Percentiles rank a stretch among this genome's conserved stretches.
These are phyloP conservation scores for Oreohelix idahoensis DNA, from an alignment of 1,140 invertebrate species.

Conservation along the genomic window DNA sequence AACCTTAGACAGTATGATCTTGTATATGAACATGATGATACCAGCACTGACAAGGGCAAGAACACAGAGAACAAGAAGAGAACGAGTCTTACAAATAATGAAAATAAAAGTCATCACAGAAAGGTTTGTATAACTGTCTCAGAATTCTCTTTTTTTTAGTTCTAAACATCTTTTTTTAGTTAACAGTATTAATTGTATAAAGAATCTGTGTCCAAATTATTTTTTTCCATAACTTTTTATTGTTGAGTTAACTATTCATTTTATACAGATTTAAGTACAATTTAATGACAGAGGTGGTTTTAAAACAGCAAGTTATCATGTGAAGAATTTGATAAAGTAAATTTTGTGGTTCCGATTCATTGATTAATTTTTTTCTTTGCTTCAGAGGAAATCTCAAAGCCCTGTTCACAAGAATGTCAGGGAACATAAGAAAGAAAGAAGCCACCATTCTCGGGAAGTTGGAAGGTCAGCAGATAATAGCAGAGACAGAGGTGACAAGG, in stretches of 20 bases:
- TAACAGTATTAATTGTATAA: too few species aligned
- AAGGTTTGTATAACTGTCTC: constrained; percentile 1
- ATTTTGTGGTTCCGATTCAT: too few species aligned
- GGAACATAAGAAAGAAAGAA: too few species aligned
- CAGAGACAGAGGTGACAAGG: constrained; percentile 26
- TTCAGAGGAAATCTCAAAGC: background rate
- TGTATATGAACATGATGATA: constrained; percentile 40
- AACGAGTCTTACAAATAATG: background rate
- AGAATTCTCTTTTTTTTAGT: too few species aligned
- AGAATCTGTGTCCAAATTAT: too few species aligned
- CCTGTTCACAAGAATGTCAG: constrained; percentile 17
- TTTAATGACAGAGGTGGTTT: too few species aligned
- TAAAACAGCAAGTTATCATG: too few species aligned
- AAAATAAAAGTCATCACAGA: background rate
- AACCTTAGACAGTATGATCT: constrained; percentile 33
- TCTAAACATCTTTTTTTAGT: too few species aligned
- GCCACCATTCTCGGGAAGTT: background rate
- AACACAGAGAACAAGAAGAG: constrained; percentile 24
- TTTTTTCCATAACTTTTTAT: too few species aligned
- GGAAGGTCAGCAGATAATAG: constrained; percentile 23
- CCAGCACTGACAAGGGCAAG: background rate
- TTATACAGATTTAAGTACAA: too few species aligned
- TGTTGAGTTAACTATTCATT: too few species aligned
- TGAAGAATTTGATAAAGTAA: too few species aligned
- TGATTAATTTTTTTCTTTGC: background rate